A percentile compares a stretch with the other conserved stretches of the same genome.
phyloP scores from a whole-genome alignment of 2,113 vertebrate genomes.

The Phylloscopus whistleri region DNA sequence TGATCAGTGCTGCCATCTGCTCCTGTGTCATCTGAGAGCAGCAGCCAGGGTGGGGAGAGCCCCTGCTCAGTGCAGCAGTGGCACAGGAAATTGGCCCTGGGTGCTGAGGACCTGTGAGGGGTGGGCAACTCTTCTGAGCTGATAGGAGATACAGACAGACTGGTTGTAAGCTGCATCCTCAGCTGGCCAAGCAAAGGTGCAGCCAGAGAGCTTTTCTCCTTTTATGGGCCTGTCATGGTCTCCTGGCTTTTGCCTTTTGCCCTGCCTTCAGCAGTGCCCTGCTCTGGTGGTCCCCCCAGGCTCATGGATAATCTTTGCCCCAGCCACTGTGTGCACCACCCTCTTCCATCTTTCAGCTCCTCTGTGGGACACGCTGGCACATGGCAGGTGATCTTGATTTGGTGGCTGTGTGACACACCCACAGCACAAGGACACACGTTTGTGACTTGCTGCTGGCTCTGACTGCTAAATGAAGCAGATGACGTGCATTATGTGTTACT shows the following conservation, averaged over 20 bases:
- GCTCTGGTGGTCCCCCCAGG: neutral
- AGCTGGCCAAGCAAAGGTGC: neutral
- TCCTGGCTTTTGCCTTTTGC: neutral
- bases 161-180: neutral
- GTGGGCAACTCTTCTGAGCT: neutral
- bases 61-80: neutral
- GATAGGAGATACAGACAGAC: neutral
- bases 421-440: neutral
- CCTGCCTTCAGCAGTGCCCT: neutral
- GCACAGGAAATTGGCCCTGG: neutral
- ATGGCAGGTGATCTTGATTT: neutral
- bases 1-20: neutral
- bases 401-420: neutral
- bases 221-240: neutral
- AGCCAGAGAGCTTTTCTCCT: neutral
- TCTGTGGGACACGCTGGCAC: neutral
- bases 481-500: neutral
- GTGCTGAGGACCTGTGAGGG: neutral
- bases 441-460: neutral
- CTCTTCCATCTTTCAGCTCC: neutral
- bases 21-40: neutral
- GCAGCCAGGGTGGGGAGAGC: neutral
- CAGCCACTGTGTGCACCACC: rapidly evolving
- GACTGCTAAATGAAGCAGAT: neutral
- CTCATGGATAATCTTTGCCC: neutral